phyloP scores from a whole-genome alignment of 2,888 invertebrate species.

The Drosophila setosimentum region DNA sequence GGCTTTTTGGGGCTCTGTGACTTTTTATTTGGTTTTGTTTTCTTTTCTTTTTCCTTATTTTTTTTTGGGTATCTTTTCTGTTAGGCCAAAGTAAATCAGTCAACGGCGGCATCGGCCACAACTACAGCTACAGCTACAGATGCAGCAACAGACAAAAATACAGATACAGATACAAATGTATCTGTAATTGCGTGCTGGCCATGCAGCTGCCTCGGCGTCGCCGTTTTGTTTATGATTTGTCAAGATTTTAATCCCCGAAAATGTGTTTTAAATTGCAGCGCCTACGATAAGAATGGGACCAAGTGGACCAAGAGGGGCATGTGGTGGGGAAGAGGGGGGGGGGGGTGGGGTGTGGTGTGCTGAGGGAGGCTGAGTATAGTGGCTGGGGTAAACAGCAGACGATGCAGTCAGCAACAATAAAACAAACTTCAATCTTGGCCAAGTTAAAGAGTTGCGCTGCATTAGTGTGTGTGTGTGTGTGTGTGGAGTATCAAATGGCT shows the following conservation, averaged over 20 bases:
- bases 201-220: constrained; percentile 40
- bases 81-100: constrained; percentile 57
- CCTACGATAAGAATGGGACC: constrained; percentile 54
- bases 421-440: constrained; percentile 29
- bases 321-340: too few species aligned
- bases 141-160: constrained; percentile 26
- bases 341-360: rapidly evolving
- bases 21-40: constrained; percentile 9
- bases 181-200: constrained; percentile 49
- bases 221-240: constrained; percentile 79
- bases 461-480: not conserved
- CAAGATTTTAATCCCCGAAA: constrained; percentile 70
- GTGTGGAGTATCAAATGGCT: not conserved
- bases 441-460: constrained; percentile 43
- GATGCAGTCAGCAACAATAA: constrained; percentile 9
- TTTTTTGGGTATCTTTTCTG: constrained; percentile 24
- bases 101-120: constrained; percentile 22
- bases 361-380: not conserved
- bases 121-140: constrained; percentile 14
- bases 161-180: constrained; percentile 52
- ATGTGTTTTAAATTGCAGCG: constrained; percentile 75
- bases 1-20: constrained; percentile 27
- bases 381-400: not conserved
- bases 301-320: not conserved
- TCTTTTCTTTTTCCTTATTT: constrained; percentile 1